Conservation (phyloP, 2,797 vertebrate species). For the Acipenser ruthenus region DNA sequence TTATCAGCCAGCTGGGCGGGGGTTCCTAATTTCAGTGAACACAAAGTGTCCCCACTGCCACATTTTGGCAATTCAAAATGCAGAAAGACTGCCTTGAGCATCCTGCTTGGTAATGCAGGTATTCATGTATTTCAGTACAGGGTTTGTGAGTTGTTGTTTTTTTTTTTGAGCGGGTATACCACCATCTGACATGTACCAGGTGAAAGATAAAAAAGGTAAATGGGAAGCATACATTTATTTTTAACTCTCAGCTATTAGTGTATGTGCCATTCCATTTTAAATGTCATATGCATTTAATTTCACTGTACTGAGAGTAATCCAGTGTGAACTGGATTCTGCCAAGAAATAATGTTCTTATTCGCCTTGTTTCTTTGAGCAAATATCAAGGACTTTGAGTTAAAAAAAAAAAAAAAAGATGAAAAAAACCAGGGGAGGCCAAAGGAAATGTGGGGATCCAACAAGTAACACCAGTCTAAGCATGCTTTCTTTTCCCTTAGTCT, state of each 20-base stretch:
- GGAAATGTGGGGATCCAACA: slow-evolving; percentile 38
- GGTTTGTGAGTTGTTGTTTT: too few relatives aligned
- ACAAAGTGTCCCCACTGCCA: too few relatives aligned
- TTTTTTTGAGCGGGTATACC: too few relatives aligned
- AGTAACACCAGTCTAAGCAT: slow-evolving; percentile 49
- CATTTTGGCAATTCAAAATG: too few relatives aligned
- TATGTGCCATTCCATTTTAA: slow-evolving; percentile 40
- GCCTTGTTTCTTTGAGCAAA: slow-evolving; percentile 38
- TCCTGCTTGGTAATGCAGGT: too few relatives aligned
- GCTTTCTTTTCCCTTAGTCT: slow-evolving; percentile 32
- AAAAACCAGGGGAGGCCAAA: slow-evolving; percentile 32
- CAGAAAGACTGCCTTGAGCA: too few relatives aligned
- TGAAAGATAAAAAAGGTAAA: too few relatives aligned
- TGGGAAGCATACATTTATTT: slow-evolving; percentile 42
- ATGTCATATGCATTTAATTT: slow-evolving; percentile 55
- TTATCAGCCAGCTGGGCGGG: too few relatives aligned
- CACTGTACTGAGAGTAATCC: slow-evolving; percentile 44
- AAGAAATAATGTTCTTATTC: slow-evolving; percentile 46
- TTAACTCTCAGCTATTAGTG: slow-evolving; percentile 45
- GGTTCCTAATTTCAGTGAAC: too few relatives aligned
- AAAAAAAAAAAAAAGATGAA: slow-evolving; percentile 37
- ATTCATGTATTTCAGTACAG: too few relatives aligned
- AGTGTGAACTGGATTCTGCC: slow-evolving; percentile 28
- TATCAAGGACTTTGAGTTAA: slow-evolving; percentile 22
- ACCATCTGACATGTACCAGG: too few relatives aligned